These are phyloP conservation scores for Diarsia brunnea DNA, from an alignment of 2,888 invertebrate species.

Conservation along the genomic window DNA sequence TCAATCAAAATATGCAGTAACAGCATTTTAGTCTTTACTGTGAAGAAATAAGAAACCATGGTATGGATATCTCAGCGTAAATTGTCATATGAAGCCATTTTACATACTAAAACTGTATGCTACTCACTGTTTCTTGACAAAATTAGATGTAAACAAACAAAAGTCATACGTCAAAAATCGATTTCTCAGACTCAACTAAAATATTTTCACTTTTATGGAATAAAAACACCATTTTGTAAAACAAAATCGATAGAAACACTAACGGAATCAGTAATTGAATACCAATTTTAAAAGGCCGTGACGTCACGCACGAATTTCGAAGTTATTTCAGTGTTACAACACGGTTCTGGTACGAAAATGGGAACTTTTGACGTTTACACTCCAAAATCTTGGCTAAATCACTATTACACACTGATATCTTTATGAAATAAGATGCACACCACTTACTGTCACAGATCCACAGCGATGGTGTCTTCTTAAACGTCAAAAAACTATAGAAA, in stretches of 20 bases:
- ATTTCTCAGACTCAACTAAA: slow-evolving; percentile 11
- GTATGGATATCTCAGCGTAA: slow-evolving; percentile 55
- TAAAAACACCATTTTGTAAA: slow-evolving; percentile 13
- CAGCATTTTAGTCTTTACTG: slow-evolving; percentile 72
- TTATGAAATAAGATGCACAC: slow-evolving; percentile 57
- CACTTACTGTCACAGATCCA: slow-evolving; percentile 79
- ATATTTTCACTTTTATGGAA: slow-evolving; percentile 14
- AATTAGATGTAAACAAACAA: slow-evolving; percentile 40
- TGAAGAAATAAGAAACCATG: slow-evolving; percentile 66
- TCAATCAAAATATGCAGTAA: slow-evolving; percentile 66
- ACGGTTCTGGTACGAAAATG: slow-evolving; percentile 65
- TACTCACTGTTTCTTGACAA: slow-evolving; percentile 31
- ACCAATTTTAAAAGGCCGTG: slow-evolving; percentile 65
- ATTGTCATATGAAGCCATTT: slow-evolving; percentile 63
- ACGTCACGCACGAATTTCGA: slow-evolving; percentile 73
- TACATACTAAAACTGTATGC: slow-evolving; percentile 53
- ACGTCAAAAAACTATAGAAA: slow-evolving; percentile 83
- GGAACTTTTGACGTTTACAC: slow-evolving; percentile 53
- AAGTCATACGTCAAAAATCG: slow-evolving; percentile 25
- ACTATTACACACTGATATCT: slow-evolving; percentile 45
- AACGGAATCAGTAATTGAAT: slow-evolving; percentile 59
- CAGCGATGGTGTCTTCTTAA: slow-evolving; percentile 77
- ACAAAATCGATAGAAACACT: slow-evolving; percentile 50
- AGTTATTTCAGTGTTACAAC: slow-evolving; percentile 74
- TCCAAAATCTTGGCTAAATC: slow-evolving; percentile 41